Percentiles rank a stretch among this genome's conserved stretches.
These are phyloP conservation scores for Ferdinandea cuprea DNA, from an alignment of 2,888 invertebrate species.

Conservation along the genomic window DNA sequence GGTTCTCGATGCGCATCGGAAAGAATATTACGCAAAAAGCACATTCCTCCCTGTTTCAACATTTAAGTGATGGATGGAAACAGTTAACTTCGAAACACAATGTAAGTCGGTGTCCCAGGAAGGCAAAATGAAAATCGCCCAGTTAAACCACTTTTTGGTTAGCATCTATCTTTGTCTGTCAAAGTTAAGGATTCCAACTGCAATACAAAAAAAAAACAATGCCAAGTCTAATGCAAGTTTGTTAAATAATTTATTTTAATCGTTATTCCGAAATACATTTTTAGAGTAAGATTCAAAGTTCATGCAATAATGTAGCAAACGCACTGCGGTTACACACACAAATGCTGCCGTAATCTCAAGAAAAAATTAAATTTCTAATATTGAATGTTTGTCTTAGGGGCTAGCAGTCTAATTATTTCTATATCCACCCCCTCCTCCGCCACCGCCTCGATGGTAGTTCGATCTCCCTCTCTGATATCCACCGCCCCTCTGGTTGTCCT, in stretches of 20 bases:
- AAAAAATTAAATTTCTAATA: not conserved
- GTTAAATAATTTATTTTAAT: constrained; percentile 41
- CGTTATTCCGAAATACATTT: constrained; percentile 30
- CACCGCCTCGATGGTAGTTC: constrained; percentile 80
- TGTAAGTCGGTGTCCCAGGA: constrained; percentile 1
- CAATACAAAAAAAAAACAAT: not conserved
- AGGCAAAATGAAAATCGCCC: constrained; percentile 14
- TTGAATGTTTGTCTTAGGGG: not conserved
- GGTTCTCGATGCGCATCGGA: too few species aligned
- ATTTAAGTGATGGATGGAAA: too few species aligned
- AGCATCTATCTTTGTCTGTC: too few species aligned
- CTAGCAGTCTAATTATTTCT: constrained; percentile 52
- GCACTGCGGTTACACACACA: constrained; percentile 1
- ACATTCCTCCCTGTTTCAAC: too few species aligned
- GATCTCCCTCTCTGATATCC: constrained; percentile 66
- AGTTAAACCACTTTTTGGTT: too few species aligned
- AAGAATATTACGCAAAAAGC: too few species aligned
- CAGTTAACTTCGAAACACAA: too few species aligned
- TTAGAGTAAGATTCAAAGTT: constrained; percentile 27
- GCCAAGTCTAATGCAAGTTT: not conserved
- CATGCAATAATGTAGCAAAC: constrained; percentile 1
- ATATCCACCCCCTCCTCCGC: constrained; percentile 70
- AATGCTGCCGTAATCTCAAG: constrained; percentile 1
- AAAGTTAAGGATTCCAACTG: too few species aligned
- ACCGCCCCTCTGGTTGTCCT: constrained; percentile 74